These are phyloP conservation scores for Mythimna pallens DNA, from an alignment of 2,888 invertebrate genomes.

Conservation along the genomic window DNA sequence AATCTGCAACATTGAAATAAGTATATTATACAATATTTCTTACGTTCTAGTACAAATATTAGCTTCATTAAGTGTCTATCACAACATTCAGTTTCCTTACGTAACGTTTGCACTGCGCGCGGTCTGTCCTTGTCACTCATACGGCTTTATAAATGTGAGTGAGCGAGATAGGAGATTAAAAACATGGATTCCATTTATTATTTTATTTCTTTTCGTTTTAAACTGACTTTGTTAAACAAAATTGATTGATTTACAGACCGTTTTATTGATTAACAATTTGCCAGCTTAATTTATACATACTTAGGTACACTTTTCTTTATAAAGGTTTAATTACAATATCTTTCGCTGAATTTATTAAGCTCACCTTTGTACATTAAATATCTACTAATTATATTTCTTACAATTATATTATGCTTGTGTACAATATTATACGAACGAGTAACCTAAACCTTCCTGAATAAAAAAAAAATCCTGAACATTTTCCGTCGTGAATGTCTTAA, in stretches of 20 bases:
- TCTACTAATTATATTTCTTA: constrained; percentile 41
- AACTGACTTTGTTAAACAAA: neutral
- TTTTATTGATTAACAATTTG: neutral
- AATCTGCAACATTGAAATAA: constrained; percentile 87
- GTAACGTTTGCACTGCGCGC: constrained; percentile 64
- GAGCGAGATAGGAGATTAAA: constrained; percentile 22
- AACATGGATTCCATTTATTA: neutral
- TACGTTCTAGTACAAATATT: constrained; percentile 80
- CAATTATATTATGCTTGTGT: constrained; percentile 16
- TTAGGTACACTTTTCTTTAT: constrained; percentile 26
- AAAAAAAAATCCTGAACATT: neutral
- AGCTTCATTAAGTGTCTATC: constrained; percentile 82
- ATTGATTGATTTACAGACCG: neutral
- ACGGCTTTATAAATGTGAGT: constrained; percentile 42
- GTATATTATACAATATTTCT: constrained; percentile 75
- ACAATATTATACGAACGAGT: constrained; percentile 17
- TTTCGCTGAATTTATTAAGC: constrained; percentile 51
- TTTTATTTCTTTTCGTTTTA: neutral
- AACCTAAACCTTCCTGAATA: neutral
- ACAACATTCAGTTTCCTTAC: constrained; percentile 88
- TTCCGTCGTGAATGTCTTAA: neutral
- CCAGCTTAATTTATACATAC: constrained; percentile 2
- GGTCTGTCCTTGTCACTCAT: constrained; percentile 50
- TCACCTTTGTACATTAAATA: constrained; percentile 54
- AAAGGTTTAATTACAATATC: constrained; percentile 22